Conservation (phyloP, 2,113 vertebrate genomes). For the Pteronura brasiliensis region DNA sequence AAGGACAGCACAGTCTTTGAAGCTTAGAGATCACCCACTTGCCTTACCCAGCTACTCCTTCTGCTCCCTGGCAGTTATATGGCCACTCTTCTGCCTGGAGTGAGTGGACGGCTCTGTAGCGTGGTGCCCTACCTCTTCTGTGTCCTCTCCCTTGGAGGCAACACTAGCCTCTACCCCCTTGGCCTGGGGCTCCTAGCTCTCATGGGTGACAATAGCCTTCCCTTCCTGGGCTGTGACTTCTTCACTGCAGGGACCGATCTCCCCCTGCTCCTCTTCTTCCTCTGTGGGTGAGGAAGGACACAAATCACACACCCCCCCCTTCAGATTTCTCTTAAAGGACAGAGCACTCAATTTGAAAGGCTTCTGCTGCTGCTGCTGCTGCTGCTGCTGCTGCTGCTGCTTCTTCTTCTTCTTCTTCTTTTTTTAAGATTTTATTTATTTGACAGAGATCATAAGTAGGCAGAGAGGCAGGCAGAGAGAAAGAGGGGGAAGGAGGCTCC, state of each 20-base stretch:
- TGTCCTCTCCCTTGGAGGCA: conserved; percentile 60
- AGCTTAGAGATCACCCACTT: conserved; percentile 80
- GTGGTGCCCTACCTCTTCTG: conserved; percentile 79
- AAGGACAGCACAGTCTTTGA: conserved; percentile 68
- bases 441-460: too few relatives aligned
- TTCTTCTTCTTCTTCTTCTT: conserved; percentile 81
- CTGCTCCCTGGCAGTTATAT: conserved; percentile 86
- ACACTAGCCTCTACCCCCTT: conserved; percentile 76
- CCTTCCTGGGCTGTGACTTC: conserved; percentile 76
- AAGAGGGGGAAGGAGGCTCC: too few relatives aligned
- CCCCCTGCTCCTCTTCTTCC: conserved; percentile 75
- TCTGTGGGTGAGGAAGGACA: conserved; percentile 85
- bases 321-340: conserved; percentile 94
- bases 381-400: conserved; percentile 94
- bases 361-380: conserved; percentile 95
- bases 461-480: too few relatives aligned
- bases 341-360: conserved; percentile 96
- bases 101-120: conserved; percentile 85
- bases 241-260: conserved; percentile 76
- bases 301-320: conserved; percentile 77
- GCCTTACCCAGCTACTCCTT: conserved; percentile 87
- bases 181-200: conserved; percentile 68
- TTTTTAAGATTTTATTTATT: background rate
- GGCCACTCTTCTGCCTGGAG: conserved; percentile 82
- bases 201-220: conserved; percentile 58